Percentiles rank a stretch among this genome's conserved stretches.
These are phyloP conservation scores for Drosophila orena DNA, from an alignment of 1,140 invertebrate species.

Conservation along the genomic window DNA sequence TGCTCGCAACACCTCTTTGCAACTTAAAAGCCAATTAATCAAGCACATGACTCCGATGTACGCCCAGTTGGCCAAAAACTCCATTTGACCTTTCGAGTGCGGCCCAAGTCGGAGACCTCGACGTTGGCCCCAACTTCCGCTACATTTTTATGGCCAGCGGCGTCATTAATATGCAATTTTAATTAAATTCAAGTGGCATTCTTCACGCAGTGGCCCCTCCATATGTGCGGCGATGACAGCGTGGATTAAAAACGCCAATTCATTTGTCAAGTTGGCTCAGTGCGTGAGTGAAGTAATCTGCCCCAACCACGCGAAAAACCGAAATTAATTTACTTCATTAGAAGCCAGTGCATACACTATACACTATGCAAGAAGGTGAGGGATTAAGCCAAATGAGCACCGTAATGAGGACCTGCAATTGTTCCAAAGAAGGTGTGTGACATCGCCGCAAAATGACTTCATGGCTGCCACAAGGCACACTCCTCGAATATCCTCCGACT, in stretches of 20 bases:
- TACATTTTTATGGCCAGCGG: constrained; percentile 56
- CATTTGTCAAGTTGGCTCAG: constrained; percentile 63
- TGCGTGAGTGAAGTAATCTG: constrained; percentile 43
- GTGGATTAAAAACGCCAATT: constrained; percentile 41
- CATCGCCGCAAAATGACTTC: constrained; percentile 50
- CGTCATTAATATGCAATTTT: constrained; percentile 83
- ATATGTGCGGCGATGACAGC: constrained; percentile 64
- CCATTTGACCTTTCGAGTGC: constrained; percentile 61
- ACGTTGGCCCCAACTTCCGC: constrained; percentile 42
- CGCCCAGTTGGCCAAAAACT: constrained; percentile 53
- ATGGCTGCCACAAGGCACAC: constrained; percentile 25
- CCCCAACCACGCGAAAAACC: neutral
- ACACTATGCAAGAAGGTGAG: constrained; percentile 41
- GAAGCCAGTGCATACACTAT: constrained; percentile 27
- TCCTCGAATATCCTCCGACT: constrained; percentile 4
- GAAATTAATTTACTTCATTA: constrained; percentile 48
- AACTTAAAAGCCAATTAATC: constrained; percentile 83
- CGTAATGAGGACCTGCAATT: constrained; percentile 35
- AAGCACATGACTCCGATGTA: constrained; percentile 65
- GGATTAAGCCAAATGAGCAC: constrained; percentile 44
- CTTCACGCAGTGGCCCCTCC: constrained; percentile 23
- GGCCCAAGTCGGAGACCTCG: constrained; percentile 49
- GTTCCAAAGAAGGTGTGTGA: constrained; percentile 49
- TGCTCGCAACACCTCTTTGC: constrained; percentile 64
- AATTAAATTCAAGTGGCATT: constrained; percentile 65